Evolutionary conservation across 1,140 invertebrate species (phyloP).

Genomic region (Wiebesia pumilae): DNA sequence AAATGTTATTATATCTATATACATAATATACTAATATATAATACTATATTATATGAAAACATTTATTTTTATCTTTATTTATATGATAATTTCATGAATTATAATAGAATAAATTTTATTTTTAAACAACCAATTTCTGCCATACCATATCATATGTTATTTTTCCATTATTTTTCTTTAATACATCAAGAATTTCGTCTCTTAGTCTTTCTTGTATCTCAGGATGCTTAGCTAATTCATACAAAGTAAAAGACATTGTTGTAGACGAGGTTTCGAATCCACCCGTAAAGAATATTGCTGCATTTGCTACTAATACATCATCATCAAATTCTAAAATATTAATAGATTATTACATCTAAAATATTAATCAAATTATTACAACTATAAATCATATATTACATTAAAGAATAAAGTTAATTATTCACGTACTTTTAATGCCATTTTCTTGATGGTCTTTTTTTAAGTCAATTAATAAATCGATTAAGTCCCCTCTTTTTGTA

Average conservation of each 20-base stretch:
- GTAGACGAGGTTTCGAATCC: constrained; percentile 80
- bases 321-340: constrained; percentile 74
- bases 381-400: background rate
- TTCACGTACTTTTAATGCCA: no score
- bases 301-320: constrained; percentile 80
- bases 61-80: no score
- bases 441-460: constrained; percentile 67
- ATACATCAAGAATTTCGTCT: constrained; percentile 55
- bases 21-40: no score
- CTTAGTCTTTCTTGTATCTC: constrained; percentile 59
- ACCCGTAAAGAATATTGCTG: constrained; percentile 80
- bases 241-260: constrained; percentile 75
- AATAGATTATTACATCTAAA: background rate
- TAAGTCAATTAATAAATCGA: constrained; percentile 77
- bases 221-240: constrained; percentile 77
- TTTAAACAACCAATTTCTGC: background rate
- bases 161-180: constrained; percentile 53
- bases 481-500: constrained; percentile 74
- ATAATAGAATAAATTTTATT: no score
- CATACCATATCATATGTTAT: constrained; percentile 57
- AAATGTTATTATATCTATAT: no score
- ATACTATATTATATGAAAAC: no score
- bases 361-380: no score
- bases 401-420: no score
- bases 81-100: no score